These are phyloP conservation scores for Caenorhabditis sp. DNA, from an alignment of 2,888 invertebrate genomes.

Conservation along the genomic window DNA sequence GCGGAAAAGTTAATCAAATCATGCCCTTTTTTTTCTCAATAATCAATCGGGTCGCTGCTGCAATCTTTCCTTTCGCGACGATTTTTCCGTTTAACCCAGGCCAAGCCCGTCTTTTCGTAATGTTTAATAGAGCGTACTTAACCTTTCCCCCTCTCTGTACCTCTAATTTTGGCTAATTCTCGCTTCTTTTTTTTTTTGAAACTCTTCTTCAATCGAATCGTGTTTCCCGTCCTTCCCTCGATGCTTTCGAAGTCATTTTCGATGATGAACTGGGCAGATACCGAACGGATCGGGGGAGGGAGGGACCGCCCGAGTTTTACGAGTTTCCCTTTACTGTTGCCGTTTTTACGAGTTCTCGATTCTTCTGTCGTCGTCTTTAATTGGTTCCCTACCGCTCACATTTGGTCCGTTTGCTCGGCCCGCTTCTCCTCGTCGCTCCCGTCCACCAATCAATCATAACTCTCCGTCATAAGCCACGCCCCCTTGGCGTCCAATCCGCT, in stretches of 20 bases:
- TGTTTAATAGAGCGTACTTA: slow-evolving; percentile 61
- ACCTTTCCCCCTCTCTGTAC: slow-evolving; percentile 28
- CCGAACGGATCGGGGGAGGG: background rate
- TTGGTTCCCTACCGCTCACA: background rate
- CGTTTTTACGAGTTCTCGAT: slow-evolving; percentile 14
- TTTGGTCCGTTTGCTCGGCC: slow-evolving; percentile 4
- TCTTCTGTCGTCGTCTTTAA: background rate
- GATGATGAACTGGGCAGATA: slow-evolving; percentile 7
- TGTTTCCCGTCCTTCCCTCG: no score
- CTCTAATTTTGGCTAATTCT: slow-evolving; percentile 50
- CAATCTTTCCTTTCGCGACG: background rate
- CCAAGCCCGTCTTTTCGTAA: slow-evolving; percentile 20
- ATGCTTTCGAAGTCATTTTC: slow-evolving; percentile 9
- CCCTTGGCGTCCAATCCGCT: slow-evolving; percentile 4
- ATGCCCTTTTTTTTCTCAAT: slow-evolving; percentile 48
- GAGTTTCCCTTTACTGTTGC: slow-evolving; percentile 12
- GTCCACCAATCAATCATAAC: slow-evolving; percentile 28
- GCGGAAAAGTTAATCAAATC: slow-evolving; percentile 60
- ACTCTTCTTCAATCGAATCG: no score
- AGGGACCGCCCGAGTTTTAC: slow-evolving; percentile 1
- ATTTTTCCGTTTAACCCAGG: slow-evolving; percentile 22
- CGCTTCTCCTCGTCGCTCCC: background rate
- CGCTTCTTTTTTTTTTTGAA: slow-evolving; percentile 24
- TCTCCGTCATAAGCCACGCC: slow-evolving; percentile 23
- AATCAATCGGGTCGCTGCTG: slow-evolving; percentile 10